These are phyloP conservation scores for Cataglyphis livida DNA, from an alignment of 2,888 invertebrate species.

Conservation along the genomic window DNA sequence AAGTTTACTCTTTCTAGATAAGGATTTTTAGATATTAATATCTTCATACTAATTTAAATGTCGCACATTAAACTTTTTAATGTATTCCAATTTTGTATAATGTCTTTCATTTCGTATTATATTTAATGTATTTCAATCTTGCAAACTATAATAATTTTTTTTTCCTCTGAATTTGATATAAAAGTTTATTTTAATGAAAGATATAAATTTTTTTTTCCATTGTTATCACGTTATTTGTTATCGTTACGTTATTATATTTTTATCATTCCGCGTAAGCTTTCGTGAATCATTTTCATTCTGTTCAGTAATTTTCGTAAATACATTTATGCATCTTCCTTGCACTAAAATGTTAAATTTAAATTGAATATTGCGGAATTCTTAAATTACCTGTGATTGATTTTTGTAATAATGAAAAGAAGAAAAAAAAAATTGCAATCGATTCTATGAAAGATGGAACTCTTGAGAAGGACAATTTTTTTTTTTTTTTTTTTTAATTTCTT, in stretches of 20 bases:
- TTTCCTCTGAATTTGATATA: background rate
- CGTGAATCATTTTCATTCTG: background rate
- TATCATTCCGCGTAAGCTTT: too few species aligned
- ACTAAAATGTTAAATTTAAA: background rate
- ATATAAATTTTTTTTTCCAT: background rate
- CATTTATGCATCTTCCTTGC: background rate
- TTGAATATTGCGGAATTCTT: background rate
- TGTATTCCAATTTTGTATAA: background rate
- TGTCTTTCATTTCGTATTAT: too few species aligned
- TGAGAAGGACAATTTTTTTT: background rate
- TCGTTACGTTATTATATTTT: background rate
- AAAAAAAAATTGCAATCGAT: background rate
- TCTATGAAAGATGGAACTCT: background rate
- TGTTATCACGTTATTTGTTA: background rate
- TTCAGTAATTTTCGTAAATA: background rate
- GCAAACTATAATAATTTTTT: background rate
- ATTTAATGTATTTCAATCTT: background rate
- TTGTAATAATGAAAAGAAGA: background rate
- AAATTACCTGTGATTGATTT: background rate
- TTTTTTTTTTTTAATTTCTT: slow-evolving; percentile 31
- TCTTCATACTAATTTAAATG: background rate
- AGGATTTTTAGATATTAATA: background rate
- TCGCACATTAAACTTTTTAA: background rate
- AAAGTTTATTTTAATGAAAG: background rate
- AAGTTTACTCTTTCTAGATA: background rate